These are phyloP conservation scores for Acanthosepion pharaonis DNA, from an alignment of 2,888 invertebrate genomes.

Conservation along the genomic window DNA sequence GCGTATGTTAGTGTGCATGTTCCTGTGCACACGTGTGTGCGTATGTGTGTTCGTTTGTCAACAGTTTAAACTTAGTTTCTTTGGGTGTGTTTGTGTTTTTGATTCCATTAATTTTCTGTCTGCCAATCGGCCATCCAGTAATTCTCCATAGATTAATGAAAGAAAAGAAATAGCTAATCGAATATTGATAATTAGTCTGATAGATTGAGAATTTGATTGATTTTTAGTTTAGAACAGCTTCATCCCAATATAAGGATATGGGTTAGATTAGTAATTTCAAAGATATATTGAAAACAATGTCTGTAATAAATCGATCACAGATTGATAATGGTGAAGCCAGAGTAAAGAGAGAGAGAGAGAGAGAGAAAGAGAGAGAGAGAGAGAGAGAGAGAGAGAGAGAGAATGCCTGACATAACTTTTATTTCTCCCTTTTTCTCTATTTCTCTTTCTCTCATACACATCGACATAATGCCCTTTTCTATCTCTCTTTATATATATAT, in stretches of 20 bases:
- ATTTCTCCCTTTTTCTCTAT: too few relatives aligned
- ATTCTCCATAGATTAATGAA: not conserved
- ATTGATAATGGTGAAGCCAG: not conserved
- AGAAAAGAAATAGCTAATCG: not conserved
- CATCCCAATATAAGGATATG: not conserved
- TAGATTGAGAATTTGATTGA: not conserved
- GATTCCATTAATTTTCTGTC: not conserved
- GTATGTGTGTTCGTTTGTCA: too few relatives aligned
- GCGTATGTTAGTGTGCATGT: too few relatives aligned
- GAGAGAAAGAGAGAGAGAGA: too few relatives aligned
- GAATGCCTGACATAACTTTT: too few relatives aligned
- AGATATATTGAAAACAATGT: not conserved
- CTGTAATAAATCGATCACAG: not conserved
- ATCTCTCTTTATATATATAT: too few relatives aligned
- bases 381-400: too few relatives aligned
- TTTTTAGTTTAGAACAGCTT: not conserved
- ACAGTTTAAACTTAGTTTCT: not conserved
- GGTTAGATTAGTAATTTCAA: not conserved
- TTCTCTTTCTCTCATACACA: too few relatives aligned
- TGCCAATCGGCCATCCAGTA: not conserved
- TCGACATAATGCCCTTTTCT: too few relatives aligned
- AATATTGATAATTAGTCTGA: not conserved
- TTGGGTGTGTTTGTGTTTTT: not conserved
- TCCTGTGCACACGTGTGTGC: too few relatives aligned
- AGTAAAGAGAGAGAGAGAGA: not conserved